Base-by-base conservation (phyloP, 2,888 invertebrate species). In the Noctua janthina region DNA sequence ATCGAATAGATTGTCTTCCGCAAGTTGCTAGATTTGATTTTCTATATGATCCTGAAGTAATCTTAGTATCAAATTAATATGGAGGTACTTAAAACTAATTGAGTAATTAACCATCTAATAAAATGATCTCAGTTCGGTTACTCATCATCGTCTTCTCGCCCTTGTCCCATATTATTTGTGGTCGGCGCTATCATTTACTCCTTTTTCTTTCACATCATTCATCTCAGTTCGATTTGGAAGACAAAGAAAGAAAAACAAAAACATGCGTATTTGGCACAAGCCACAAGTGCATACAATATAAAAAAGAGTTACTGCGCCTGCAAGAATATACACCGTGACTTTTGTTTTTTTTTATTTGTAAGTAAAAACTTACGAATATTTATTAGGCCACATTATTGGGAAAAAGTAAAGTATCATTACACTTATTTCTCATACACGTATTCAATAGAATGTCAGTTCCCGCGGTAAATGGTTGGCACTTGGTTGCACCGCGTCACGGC, bases 381-480 rank as follows among this genome's bases (percentile, higher is more conserved):
- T 35, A 76, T 80, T 76, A 66, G 51, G 70, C 29, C 81, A 84
- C 56, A 74, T 76, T 84, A 85, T 74, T 81, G 49, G 49, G 73
- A 88, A 85, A 87, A 88, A 85, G 66, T 67, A 69, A 70, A 67
- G 56, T 81, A 88, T 85, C 82, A 78, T 74, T 73, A 74, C 77
- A 77, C 73, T 62, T 86, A 86, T 78, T 88, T 88, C 86, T 82
- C 78, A 86, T 86, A 74, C 77, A 82, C 56, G 69, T 78, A 83
- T 85, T 83, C 80, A 81, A 88, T 86, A 83, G 83, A 89, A 86
- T 88, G 87, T 83, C 87, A 83, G 78, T 88, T 81, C 81, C 78
- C 88, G 87, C 82, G 74, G 81, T 87, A 77, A 90, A 88, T 83
- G 68, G 78, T 80, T 83, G 85, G 80, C 72, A 88, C 85, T 80